A percentile compares a stretch with the other conserved stretches of the same genome.
Conservation (phyloP, 2,113 vertebrate genomes). For the Terrapene triunguis region DNA sequence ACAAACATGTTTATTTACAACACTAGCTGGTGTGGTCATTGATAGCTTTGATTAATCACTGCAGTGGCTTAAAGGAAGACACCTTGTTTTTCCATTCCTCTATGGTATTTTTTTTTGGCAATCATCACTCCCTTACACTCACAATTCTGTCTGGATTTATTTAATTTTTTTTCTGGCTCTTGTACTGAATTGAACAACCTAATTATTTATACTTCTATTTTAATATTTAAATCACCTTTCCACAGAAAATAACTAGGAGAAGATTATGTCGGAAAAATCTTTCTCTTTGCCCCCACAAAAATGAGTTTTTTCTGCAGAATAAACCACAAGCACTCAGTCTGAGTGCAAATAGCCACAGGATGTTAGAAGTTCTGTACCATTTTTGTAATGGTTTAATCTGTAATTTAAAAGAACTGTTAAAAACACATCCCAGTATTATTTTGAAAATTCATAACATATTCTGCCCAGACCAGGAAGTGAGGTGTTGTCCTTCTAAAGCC, state of each 20-base stretch:
- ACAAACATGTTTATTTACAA: constrained; percentile 27
- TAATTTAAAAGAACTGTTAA: constrained; percentile 26
- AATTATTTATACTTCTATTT: not conserved
- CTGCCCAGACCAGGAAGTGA: constrained; percentile 73
- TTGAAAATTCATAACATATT: constrained; percentile 59
- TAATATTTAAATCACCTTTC: not conserved
- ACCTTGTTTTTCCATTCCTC: constrained; percentile 54
- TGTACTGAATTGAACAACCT: constrained; percentile 18
- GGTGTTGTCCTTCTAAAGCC: constrained; percentile 75
- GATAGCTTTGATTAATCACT: constrained; percentile 52
- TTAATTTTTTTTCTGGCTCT: constrained; percentile 23
- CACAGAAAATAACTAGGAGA: constrained; percentile 13
- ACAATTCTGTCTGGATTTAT: not conserved
- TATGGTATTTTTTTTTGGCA: constrained; percentile 41
- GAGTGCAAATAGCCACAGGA: constrained; percentile 32
- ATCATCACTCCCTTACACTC: not conserved
- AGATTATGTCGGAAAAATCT: constrained; percentile 5
- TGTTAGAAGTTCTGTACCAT: constrained; percentile 44
- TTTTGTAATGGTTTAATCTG: constrained; percentile 36
- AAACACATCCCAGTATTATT: constrained; percentile 56
- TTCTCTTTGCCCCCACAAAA: fast-evolving
- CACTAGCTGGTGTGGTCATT: not conserved
- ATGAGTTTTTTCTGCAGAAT: constrained; percentile 44
- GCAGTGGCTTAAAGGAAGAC: not conserved
- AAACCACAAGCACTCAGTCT: constrained; percentile 42